Percentiles rank a stretch among this genome's conserved stretches.
These are phyloP conservation scores for Epistrophe grossulariae DNA, from an alignment of 2,888 invertebrate genomes.

Conservation along the genomic window DNA sequence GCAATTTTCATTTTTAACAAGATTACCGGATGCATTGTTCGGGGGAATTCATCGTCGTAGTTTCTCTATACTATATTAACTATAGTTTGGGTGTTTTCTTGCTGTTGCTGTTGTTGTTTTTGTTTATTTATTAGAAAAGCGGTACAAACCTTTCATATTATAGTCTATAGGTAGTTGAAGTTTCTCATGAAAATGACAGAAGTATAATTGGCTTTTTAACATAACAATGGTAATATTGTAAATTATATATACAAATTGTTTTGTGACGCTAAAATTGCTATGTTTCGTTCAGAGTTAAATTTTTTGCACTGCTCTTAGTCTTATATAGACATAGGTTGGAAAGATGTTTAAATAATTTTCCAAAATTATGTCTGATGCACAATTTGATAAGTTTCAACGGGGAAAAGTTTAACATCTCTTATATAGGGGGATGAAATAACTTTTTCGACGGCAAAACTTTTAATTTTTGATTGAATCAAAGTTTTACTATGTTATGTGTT, in stretches of 20 bases:
- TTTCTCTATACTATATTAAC: conserved; percentile 18
- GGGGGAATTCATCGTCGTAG: conserved; percentile 48
- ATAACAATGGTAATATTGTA: conserved; percentile 72
- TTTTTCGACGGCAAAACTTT: neutral
- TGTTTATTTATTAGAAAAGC: neutral
- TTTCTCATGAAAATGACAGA: conserved; percentile 72
- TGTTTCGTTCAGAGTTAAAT: neutral
- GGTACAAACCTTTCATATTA: conserved; percentile 30
- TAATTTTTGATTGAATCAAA: conserved; percentile 32
- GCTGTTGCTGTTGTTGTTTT: neutral
- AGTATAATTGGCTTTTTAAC: conserved; percentile 76
- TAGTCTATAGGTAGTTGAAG: conserved; percentile 38
- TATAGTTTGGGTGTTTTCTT: conserved; percentile 15
- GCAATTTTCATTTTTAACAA: conserved; percentile 75
- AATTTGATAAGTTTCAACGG: conserved; percentile 29
- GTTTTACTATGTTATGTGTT: neutral
- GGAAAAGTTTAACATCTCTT: conserved; percentile 28
- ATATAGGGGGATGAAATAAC: neutral
- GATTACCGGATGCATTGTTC: conserved; percentile 72
- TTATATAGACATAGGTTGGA: neutral
- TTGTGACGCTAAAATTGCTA: conserved; percentile 29
- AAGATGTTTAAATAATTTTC: conserved; percentile 34
- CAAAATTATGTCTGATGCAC: conserved; percentile 42
- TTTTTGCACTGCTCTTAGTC: neutral
- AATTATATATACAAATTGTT: conserved; percentile 69